Evolutionary conservation across 2,888 invertebrate genomes (phyloP).

Genomic region (Oscheius onirici): DNA sequence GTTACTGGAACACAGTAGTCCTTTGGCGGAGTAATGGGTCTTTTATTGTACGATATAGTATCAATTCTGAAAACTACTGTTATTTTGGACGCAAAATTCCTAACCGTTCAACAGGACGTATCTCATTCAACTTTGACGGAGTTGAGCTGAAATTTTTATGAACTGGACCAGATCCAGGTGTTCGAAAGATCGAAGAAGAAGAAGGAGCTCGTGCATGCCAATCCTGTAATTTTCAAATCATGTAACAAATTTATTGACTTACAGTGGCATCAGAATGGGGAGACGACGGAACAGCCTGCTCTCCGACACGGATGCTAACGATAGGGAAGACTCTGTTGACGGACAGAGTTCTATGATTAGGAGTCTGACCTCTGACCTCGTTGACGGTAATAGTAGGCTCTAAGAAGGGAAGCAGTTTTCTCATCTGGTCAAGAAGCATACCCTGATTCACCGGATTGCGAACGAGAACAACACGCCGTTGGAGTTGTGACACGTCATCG

Average conservation of each 20-base stretch:
- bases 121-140: neutral
- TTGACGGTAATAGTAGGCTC: constrained; percentile 13
- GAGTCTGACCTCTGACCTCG: neutral
- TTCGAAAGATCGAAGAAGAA: neutral
- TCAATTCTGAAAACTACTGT: neutral
- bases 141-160: neutral
- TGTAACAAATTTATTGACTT: too few relatives aligned
- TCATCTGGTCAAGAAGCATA: neutral
- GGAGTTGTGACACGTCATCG: constrained; percentile 14
- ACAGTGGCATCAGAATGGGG: too few relatives aligned
- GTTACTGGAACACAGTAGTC: neutral
- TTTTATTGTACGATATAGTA: neutral
- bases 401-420: neutral
- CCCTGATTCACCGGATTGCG: constrained; percentile 15
- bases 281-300: neutral
- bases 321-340: constrained; percentile 1
- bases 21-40: neutral
- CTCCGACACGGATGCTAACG: constrained; percentile 3
- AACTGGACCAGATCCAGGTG: constrained; percentile 10
- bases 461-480: constrained; percentile 13
- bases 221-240: neutral
- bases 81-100: neutral
- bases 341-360: too few relatives aligned
- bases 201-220: constrained; percentile 13
- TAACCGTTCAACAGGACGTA: constrained; percentile 9